These are phyloP conservation scores for Dendroctonus valens DNA, from an alignment of 1,140 invertebrate species.

Conservation along the genomic window DNA sequence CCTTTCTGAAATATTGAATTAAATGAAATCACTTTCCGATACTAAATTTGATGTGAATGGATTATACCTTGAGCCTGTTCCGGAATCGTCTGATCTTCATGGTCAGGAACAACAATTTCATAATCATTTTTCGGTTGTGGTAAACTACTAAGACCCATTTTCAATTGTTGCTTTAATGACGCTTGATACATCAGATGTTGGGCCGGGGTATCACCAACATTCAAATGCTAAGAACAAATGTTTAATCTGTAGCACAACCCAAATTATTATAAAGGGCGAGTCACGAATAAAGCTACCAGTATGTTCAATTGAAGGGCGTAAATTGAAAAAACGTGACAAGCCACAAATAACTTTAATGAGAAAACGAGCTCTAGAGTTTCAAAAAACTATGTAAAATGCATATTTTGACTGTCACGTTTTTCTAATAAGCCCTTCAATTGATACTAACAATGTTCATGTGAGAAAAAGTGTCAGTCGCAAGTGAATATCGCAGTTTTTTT, in stretches of 20 bases:
- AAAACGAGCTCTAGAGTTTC: no score
- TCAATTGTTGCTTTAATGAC: conserved; percentile 68
- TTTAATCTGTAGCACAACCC: not conserved
- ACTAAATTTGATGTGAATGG: no score
- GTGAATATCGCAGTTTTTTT: no score
- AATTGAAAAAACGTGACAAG: no score
- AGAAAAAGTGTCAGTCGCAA: no score
- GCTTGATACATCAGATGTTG: conserved; percentile 63
- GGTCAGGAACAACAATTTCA: conserved; percentile 95
- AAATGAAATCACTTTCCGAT: no score
- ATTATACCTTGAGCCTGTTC: conserved; percentile 46
- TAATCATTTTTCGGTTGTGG: conserved; percentile 95
- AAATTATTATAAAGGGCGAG: not conserved
- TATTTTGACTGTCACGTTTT: no score
- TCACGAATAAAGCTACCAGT: not conserved
- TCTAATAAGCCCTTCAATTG: no score
- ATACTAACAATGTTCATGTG: no score
- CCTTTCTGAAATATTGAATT: conserved; percentile 33
- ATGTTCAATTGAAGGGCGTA: not conserved
- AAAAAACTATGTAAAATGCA: no score
- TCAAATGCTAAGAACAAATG: not conserved
- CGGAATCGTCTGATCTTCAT: conserved; percentile 63
- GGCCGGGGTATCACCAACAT: conserved; percentile 62
- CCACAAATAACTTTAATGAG: no score
- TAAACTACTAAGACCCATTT: conserved; percentile 72